Percentiles rank a stretch among this genome's conserved stretches.
phyloP scores from a whole-genome alignment of 2,113 vertebrate species.

The Solea senegalensis region DNA sequence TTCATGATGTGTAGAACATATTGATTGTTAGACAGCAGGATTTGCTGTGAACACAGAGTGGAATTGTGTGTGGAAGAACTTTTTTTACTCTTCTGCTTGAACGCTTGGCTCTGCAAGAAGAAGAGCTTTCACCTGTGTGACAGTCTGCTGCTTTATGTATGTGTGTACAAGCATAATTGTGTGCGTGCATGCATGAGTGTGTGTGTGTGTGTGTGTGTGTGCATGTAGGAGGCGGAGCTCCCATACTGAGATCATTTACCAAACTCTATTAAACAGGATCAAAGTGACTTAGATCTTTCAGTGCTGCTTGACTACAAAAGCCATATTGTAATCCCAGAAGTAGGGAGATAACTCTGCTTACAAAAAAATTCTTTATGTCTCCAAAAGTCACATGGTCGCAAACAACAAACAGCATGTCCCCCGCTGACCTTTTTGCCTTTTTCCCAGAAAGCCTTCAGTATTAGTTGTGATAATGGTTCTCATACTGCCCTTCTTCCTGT shows the following conservation, averaged over 20 bases:
- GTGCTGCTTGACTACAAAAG: conserved; percentile 79
- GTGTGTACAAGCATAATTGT: conserved; percentile 49
- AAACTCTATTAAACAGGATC: conserved; percentile 83
- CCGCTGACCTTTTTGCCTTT: conserved; percentile 47
- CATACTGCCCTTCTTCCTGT: background rate
- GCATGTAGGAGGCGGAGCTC: conserved; percentile 50
- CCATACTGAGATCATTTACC: conserved; percentile 81
- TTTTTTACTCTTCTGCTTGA: conserved; percentile 64
- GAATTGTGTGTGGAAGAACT: conserved; percentile 40
- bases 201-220: conserved; percentile 35
- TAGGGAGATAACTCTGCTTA: conserved; percentile 69
- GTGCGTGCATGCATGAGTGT: conserved; percentile 35
- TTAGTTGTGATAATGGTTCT: conserved; percentile 21
- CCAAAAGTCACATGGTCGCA: conserved; percentile 76
- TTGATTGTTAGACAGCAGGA: conserved; percentile 18
- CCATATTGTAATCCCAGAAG: conserved; percentile 80
- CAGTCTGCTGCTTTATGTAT: conserved; percentile 46
- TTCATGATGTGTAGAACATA: too few species aligned
- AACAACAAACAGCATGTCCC: conserved; percentile 63
- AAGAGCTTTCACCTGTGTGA: conserved; percentile 68
- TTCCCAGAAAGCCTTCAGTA: conserved; percentile 49
- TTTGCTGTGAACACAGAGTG: conserved; percentile 12
- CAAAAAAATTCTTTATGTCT: conserved; percentile 80
- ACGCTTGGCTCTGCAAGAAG: conserved; percentile 50
- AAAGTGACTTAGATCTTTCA: conserved; percentile 82